These are phyloP conservation scores for Parthenolecanium corni DNA, from an alignment of 2,888 invertebrate genomes.

Conservation along the genomic window DNA sequence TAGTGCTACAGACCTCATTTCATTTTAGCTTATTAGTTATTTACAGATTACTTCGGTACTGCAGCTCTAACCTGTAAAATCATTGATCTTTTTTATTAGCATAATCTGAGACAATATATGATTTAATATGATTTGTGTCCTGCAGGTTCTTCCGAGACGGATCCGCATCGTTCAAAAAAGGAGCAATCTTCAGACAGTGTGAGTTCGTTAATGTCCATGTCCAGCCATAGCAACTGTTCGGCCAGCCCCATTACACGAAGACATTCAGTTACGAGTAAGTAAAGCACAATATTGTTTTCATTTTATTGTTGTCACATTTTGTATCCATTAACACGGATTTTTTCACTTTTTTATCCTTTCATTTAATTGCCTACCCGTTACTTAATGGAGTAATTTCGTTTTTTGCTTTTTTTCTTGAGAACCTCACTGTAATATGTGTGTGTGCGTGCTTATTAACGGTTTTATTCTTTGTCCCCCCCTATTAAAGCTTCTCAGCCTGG, in stretches of 20 bases:
- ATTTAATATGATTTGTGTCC: conserved; percentile 7
- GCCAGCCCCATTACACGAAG: conserved; percentile 66
- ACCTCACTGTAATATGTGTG: not conserved
- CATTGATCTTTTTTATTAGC: no score
- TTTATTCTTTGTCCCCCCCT: conserved; percentile 35
- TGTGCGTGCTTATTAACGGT: conserved; percentile 21
- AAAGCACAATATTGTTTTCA: conserved; percentile 1
- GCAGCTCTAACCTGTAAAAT: no score
- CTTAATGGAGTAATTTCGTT: no score
- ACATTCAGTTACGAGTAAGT: conserved; percentile 66
- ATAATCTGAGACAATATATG: no score
- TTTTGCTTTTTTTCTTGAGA: no score
- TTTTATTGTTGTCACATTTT: no score
- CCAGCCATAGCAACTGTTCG: conserved; percentile 66
- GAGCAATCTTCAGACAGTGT: conserved; percentile 57
- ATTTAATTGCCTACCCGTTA: no score
- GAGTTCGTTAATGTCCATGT: conserved; percentile 55
- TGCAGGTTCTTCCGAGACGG: conserved; percentile 60
- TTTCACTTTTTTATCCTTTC: no score
- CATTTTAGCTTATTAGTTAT: no score
- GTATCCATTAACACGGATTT: no score
- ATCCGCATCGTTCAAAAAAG: conserved; percentile 42
- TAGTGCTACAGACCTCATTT: no score
- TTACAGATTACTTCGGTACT: no score
- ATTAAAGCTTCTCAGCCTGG: conserved; percentile 51